Evolutionary conservation across 2,797 vertebrate genomes (phyloP), one percentile per base, ranked within the genome.

Genomic region (Synanceia verrucosa): DNA sequence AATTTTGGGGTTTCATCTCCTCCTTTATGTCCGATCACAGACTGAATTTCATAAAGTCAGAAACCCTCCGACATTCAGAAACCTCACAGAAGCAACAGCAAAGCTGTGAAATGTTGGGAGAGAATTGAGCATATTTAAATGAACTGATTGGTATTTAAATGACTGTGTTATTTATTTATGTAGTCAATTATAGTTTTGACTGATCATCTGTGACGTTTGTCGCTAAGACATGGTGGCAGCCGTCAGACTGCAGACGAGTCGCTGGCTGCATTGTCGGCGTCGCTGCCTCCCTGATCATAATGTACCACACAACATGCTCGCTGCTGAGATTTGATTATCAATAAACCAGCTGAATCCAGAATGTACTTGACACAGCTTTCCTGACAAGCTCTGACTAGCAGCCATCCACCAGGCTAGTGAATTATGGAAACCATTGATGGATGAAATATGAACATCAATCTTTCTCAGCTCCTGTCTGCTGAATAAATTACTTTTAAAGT

Each of bases 391-490:
- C 86, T 76, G 84, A 84, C 79, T 83, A 79, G 82, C 82, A 72
- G 24, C 68, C 67, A 23, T 82, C 80, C 67, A 76, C 69, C 81
- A 62, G 70, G 24, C 80, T 43, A 21, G 73, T 84, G 86, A 87
- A 88, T 90, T 82, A 88, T 88, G 72, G 81, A 87, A 90, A 83
- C 74, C 87, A 82, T 73, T 65, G 84, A 86, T 87, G 89, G 89
- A 87, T 92, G 91, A 91, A 89, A 90, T 91, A 90, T 88, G 88
- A 91, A 89, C 88, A 88, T 90, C 90, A 87, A 90, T 91, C 89
- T 90, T 88, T 78, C 75, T 88, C 81, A 59, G 79, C 83, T 73
- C 68, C 83, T 83, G 84, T 85, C 85, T 75, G 73, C 84, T 81
- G 84, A 90, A 90, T 89, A 88, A 91, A 91, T 89, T 76, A 88